Evolutionary conservation across 2,113 vertebrate species (phyloP).

Genomic region (Bucco capensis): DNA sequence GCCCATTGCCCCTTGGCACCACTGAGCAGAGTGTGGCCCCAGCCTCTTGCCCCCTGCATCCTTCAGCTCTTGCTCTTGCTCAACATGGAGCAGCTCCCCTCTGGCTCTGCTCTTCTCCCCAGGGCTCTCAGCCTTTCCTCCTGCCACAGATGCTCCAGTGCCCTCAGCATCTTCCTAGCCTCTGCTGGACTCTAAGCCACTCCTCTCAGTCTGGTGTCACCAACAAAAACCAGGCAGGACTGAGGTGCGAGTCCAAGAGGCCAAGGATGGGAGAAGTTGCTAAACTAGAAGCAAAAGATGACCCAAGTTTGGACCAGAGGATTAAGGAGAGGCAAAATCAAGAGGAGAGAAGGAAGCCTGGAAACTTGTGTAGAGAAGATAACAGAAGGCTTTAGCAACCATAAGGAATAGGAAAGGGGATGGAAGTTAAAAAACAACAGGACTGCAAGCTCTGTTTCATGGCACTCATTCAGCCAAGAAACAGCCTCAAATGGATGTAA

Average conservation of each 20-base stretch:
- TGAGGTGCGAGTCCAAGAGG: neutral
- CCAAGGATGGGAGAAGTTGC: neutral
- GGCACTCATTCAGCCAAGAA: constrained; percentile 46
- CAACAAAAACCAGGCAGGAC: no score
- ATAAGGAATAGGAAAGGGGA: constrained; percentile 6
- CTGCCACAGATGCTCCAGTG: no score
- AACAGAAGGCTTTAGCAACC: constrained; percentile 34
- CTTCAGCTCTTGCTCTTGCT: no score
- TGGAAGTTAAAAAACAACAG: constrained; percentile 29
- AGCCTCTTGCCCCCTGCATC: no score
- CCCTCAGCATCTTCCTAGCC: no score
- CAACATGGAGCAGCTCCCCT: no score
- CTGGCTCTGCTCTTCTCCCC: no score
- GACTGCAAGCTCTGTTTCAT: constrained; percentile 20
- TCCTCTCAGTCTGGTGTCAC: no score
- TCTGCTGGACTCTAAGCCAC: no score
- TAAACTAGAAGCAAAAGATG: neutral
- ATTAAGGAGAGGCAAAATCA: constrained; percentile 19
- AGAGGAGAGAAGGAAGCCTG: neutral
- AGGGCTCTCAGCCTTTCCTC: no score
- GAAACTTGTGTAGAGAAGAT: neutral
- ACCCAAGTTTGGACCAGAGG: neutral
- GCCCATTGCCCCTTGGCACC: no score
- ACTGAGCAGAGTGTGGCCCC: no score
- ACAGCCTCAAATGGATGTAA: constrained; percentile 37